phyloP scores from a whole-genome alignment of 1,140 invertebrate species.

The Cherax destructor region DNA sequence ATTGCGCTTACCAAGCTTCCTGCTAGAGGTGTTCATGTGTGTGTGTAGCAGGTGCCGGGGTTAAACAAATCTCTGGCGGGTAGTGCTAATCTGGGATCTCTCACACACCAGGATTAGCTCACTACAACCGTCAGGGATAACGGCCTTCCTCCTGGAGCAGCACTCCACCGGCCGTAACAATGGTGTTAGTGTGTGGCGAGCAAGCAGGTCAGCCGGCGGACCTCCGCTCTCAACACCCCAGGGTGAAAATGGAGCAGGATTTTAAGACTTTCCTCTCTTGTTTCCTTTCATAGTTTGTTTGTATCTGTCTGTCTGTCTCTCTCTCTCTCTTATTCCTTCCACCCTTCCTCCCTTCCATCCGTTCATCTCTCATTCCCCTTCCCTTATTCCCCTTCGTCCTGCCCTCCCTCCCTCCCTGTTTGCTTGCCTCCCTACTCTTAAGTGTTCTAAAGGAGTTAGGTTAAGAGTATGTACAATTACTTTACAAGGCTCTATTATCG shows the following conservation, averaged over 20 bases:
- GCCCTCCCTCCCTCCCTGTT: not conserved
- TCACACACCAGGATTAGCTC: not conserved
- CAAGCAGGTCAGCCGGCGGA: not conserved
- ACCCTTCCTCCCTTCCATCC: not conserved
- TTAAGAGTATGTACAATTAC: too few species aligned
- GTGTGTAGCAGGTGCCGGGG: too few species aligned
- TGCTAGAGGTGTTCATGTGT: too few species aligned
- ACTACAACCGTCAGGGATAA: not conserved
- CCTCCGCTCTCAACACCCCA: not conserved
- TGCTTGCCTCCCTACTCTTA: too few species aligned
- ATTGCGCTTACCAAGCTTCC: too few species aligned
- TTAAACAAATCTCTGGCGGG: too few species aligned
- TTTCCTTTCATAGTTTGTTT: not conserved
- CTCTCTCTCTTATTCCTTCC: not conserved
- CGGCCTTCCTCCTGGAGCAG: not conserved
- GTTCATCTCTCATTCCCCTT: not conserved
- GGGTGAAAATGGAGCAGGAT: not conserved
- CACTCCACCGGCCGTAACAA: not conserved
- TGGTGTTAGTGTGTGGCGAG: not conserved
- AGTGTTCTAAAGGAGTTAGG: too few species aligned
- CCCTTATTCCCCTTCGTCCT: not conserved
- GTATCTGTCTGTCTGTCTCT: not conserved
- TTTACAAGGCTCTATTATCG: too few species aligned
- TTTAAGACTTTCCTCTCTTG: not conserved
- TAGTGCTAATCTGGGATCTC: not conserved